Conservation (phyloP, 1,140 invertebrate species). For the Papilio dardanus region DNA sequence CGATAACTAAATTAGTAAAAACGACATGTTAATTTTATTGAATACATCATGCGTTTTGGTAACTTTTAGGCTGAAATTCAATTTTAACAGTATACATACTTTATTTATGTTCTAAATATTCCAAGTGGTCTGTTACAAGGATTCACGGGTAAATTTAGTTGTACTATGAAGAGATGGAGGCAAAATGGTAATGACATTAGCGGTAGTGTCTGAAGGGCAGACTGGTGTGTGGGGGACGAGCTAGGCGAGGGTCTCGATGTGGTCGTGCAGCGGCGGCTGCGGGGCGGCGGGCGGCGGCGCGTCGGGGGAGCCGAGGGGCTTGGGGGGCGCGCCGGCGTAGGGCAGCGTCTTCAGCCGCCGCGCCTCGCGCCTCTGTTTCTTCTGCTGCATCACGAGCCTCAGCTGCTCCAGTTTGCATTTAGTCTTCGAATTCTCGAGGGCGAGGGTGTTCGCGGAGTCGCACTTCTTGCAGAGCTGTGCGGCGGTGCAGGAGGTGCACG, state of each 20-base stretch:
- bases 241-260: constrained; percentile 79
- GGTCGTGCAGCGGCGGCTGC: constrained; percentile 62
- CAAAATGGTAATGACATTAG: not conserved
- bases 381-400: constrained; percentile 93
- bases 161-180: not conserved
- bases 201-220: not conserved
- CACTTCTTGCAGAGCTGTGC: constrained; percentile 71
- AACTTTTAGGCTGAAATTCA: not conserved
- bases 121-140: not conserved
- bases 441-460: constrained; percentile 78
- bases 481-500: constrained; percentile 62
- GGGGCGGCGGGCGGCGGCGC: constrained; percentile 59
- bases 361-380: constrained; percentile 90
- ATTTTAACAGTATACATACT: not conserved
- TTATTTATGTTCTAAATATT: not conserved
- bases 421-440: constrained; percentile 89
- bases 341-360: constrained; percentile 89
- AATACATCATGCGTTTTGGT: not conserved
- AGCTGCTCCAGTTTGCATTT: constrained; percentile 93
- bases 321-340: constrained; percentile 83
- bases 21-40: not conserved
- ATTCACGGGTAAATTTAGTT: not conserved
- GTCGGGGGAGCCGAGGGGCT: constrained; percentile 53
- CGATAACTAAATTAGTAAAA: constrained; percentile 17
- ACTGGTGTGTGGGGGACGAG: constrained; percentile 13